phyloP scores from a whole-genome alignment of 2,113 vertebrate species.

The Tinamus guttatus region DNA sequence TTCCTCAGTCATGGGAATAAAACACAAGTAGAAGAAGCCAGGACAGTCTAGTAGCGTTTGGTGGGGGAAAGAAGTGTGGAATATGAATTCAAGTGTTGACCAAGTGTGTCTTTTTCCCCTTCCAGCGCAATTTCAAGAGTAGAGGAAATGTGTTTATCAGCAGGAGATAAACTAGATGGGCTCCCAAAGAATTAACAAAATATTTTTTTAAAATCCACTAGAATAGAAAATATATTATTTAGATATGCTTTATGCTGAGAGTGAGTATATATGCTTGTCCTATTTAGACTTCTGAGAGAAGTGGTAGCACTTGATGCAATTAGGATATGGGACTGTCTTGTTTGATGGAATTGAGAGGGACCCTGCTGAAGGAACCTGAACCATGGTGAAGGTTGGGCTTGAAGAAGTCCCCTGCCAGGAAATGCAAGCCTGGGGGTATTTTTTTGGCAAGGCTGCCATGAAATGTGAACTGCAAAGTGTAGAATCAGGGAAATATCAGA shows the following conservation, averaged over 20 bases:
- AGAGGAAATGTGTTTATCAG: slow-evolving; percentile 78
- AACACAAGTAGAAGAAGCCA: slow-evolving; percentile 37
- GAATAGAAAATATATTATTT: slow-evolving; percentile 86
- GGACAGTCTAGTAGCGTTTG: slow-evolving; percentile 60
- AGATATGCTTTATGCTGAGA: slow-evolving; percentile 86
- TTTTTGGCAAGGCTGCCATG: slow-evolving; percentile 41
- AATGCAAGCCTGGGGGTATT: slow-evolving; percentile 68
- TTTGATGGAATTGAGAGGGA: slow-evolving; percentile 60
- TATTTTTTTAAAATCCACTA: slow-evolving; percentile 85
- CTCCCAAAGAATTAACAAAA: slow-evolving; percentile 86
- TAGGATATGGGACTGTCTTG: slow-evolving; percentile 77
- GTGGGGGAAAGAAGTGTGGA: slow-evolving; percentile 68
- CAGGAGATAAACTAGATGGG: slow-evolving; percentile 78
- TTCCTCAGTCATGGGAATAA: slow-evolving; percentile 40
- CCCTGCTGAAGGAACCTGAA: slow-evolving; percentile 56
- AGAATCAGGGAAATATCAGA: slow-evolving; percentile 33
- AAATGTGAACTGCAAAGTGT: slow-evolving; percentile 42
- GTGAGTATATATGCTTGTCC: slow-evolving; percentile 84
- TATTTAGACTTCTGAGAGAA: slow-evolving; percentile 82
- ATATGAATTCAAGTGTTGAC: slow-evolving; percentile 66
- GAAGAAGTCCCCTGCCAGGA: slow-evolving; percentile 48
- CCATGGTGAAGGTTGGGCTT: slow-evolving; percentile 40
- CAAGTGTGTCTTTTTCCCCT: slow-evolving; percentile 72
- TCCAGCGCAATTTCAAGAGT: slow-evolving; percentile 71
- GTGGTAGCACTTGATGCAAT: slow-evolving; percentile 77